Conservation (phyloP, 2,113 vertebrate genomes). For the Sylvilagus bachmani region DNA sequence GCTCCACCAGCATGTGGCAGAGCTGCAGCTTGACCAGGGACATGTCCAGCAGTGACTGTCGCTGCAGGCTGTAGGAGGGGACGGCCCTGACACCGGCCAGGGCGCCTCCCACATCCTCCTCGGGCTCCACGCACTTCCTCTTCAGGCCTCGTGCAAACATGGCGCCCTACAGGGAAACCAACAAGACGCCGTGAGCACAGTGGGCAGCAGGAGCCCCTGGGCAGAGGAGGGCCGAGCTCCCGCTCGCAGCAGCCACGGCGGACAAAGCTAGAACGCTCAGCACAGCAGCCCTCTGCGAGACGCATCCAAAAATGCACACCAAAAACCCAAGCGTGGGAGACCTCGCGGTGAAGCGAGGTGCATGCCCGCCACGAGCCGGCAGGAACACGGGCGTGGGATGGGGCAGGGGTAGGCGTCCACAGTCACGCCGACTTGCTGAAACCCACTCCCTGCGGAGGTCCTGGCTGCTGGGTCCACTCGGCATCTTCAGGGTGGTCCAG, state of each 20-base stretch:
- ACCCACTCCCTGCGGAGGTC: background rate
- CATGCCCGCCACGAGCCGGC: too few species aligned
- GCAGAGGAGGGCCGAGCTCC: too few species aligned
- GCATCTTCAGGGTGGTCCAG: background rate
- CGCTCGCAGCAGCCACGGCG: too few species aligned
- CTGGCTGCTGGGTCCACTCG: background rate
- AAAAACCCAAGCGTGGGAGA: too few species aligned
- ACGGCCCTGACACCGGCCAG: conserved; percentile 85
- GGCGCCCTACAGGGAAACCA: conserved; percentile 86
- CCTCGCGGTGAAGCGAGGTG: background rate
- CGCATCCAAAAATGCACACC: background rate
- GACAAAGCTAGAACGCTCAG: too few species aligned
- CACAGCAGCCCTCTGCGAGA: too few species aligned
- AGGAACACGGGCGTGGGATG: too few species aligned
- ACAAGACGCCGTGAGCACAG: background rate
- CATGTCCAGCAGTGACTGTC: conserved; percentile 98
- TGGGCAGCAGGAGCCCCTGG: too few species aligned
- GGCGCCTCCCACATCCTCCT: conserved; percentile 89
- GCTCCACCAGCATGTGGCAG: conserved; percentile 99
- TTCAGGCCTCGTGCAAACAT: conserved; percentile 97
- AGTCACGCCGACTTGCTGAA: background rate
- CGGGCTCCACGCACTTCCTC: conserved; percentile 93
- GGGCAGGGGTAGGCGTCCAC: too few species aligned
- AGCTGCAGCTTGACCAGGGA: conserved; percentile 98
- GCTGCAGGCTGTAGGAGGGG: conserved; percentile 94